Percentiles rank a stretch among this genome's conserved stretches.
phyloP scores from a whole-genome alignment of 1,140 invertebrate genomes.

The Choristoneura fumiferana region DNA sequence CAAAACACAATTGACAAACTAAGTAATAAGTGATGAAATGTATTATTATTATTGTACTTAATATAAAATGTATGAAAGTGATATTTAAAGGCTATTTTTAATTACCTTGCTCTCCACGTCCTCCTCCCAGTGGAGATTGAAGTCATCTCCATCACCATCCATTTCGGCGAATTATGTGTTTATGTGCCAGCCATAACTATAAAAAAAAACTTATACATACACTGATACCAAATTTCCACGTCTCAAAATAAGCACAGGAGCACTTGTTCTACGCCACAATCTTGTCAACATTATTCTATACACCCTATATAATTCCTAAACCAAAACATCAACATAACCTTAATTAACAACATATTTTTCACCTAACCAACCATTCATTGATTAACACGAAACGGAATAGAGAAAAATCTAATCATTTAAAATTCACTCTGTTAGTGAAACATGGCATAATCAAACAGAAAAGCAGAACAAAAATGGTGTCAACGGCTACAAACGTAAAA shows the following conservation, averaged over 20 bases:
- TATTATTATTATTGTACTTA: no score
- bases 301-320: constrained; percentile 42
- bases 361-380: neutral
- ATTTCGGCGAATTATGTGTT: constrained; percentile 37
- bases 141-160: constrained; percentile 58
- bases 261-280: constrained; percentile 13
- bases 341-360: constrained; percentile 27
- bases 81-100: neutral
- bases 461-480: constrained; percentile 71
- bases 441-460: constrained; percentile 27
- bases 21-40: no score
- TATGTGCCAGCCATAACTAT: constrained; percentile 25
- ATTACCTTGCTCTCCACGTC: constrained; percentile 59
- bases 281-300: constrained; percentile 42
- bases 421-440: neutral
- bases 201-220: neutral
- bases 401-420: constrained; percentile 2
- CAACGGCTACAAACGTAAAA: constrained; percentile 40
- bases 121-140: constrained; percentile 73
- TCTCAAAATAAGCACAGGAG: neutral
- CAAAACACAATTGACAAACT: no score
- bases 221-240: no score
- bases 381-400: neutral
- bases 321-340: constrained; percentile 78
- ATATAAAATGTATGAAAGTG: neutral